Evolutionary conservation across 2,888 invertebrate species (phyloP).

Genomic region (Tenthredo mesomela): DNA sequence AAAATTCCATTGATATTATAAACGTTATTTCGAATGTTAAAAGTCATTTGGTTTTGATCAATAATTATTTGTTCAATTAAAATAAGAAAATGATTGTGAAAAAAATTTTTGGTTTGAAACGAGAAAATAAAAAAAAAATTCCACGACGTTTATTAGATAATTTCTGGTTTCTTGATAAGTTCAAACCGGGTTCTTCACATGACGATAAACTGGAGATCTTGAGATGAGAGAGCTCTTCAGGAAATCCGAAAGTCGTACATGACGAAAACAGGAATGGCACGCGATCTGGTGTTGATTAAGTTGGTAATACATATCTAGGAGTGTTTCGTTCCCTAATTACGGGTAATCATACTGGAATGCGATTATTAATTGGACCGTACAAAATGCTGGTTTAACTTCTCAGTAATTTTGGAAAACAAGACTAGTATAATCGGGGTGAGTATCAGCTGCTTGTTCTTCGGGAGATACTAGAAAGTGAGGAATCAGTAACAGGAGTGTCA

Average conservation of each 20-base stretch:
- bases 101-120: background rate
- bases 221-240: background rate
- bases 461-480: background rate
- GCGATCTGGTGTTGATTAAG: slow-evolving; percentile 12
- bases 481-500: background rate
- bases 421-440: background rate
- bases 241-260: background rate
- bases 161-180: background rate
- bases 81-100: background rate
- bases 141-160: background rate
- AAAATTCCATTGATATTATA: background rate
- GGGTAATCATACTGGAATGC: background rate
- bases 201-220: background rate
- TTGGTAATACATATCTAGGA: background rate
- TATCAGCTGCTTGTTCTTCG: slow-evolving; percentile 5
- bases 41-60: no score
- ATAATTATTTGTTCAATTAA: background rate
- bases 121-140: background rate
- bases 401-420: slow-evolving; percentile 18
- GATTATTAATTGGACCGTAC: background rate
- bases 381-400: background rate
- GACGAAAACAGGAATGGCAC: background rate
- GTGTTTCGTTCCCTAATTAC: background rate
- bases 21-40: no score
- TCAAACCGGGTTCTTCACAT: background rate